A percentile compares a stretch with the other conserved stretches of the same genome.
phyloP scores from a whole-genome alignment of 2,888 invertebrate genomes.

The Panorpa germanica region DNA sequence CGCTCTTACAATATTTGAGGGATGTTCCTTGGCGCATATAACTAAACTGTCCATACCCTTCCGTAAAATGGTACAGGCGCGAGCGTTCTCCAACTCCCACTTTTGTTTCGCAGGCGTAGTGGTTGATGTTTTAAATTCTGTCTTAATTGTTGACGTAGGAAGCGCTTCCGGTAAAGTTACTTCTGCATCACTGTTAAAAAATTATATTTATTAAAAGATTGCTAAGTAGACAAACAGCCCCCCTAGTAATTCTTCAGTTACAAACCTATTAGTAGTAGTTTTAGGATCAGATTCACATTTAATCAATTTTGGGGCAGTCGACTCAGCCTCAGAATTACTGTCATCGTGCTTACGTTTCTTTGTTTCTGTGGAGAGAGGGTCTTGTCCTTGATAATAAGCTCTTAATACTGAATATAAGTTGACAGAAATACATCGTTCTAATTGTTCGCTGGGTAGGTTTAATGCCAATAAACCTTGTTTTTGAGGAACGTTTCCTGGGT shows the following conservation, averaged over 20 bases:
- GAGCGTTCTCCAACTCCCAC: slow-evolving; percentile 50
- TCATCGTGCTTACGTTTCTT: slow-evolving; percentile 11
- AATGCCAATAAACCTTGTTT: slow-evolving; percentile 60
- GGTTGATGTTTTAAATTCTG: too few relatives aligned
- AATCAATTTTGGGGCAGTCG: slow-evolving; percentile 1
- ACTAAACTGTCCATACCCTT: slow-evolving; percentile 54
- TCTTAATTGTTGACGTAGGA: too few relatives aligned
- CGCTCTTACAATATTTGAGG: slow-evolving; percentile 54
- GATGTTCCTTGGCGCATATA: slow-evolving; percentile 73
- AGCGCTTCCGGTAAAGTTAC: too few relatives aligned
- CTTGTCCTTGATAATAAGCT: slow-evolving; percentile 41
- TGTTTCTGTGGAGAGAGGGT: slow-evolving; percentile 15
- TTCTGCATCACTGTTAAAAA: too few relatives aligned
- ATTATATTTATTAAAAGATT: too few relatives aligned
- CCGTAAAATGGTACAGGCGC: slow-evolving; percentile 39
- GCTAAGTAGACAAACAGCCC: too few relatives aligned
- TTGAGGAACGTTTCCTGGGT: slow-evolving; percentile 65
- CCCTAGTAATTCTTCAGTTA: too few relatives aligned
- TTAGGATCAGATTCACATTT: slow-evolving; percentile 6
- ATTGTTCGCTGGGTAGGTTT: slow-evolving; percentile 55
- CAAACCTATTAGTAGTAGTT: slow-evolving; percentile 8
- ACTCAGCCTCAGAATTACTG: slow-evolving; percentile 11
- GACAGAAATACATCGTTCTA: slow-evolving; percentile 48
- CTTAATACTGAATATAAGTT: slow-evolving; percentile 59
- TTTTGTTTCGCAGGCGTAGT: slow-evolving; percentile 27